These are phyloP conservation scores for Trypoxylus dichotomus DNA, from an alignment of 1,140 invertebrate genomes.

Conservation along the genomic window DNA sequence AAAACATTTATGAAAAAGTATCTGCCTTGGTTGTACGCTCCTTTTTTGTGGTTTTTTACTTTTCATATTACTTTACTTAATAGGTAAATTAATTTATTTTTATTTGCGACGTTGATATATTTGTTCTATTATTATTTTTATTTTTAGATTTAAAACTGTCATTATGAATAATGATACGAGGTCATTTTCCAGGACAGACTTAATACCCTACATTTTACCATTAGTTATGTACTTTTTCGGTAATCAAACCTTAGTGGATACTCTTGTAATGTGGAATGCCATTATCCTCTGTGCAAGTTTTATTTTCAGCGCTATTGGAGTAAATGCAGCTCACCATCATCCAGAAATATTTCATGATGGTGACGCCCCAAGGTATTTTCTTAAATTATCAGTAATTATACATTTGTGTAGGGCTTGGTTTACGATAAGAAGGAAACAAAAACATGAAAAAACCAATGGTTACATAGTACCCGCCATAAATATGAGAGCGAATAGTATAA, in stretches of 20 bases:
- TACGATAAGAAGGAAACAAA: too few species aligned
- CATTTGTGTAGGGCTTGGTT: too few species aligned
- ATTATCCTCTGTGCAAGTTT: conserved; percentile 57
- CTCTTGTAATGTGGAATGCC: not conserved
- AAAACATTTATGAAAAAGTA: conserved; percentile 55
- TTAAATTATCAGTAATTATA: too few species aligned
- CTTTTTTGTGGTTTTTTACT: conserved; percentile 55
- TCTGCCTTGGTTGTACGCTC: conserved; percentile 56
- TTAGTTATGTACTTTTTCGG: not conserved
- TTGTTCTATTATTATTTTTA: not conserved
- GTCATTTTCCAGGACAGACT: not conserved
- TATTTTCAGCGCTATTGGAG: conserved; percentile 65
- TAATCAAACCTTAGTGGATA: not conserved
- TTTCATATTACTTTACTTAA: conserved; percentile 41
- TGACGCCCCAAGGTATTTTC: conserved; percentile 64
- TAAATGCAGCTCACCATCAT: conserved; percentile 82
- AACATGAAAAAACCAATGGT: too few species aligned
- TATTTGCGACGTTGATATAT: not conserved
- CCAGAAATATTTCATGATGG: conserved; percentile 83
- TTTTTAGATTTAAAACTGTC: not conserved
- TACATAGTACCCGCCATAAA: too few species aligned
- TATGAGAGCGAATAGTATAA: too few species aligned
- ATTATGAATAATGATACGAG: not conserved
- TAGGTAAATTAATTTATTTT: not conserved
- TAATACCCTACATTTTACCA: not conserved